Evolutionary conservation across 2,797 vertebrate genomes (phyloP), one percentile per base, ranked within the genome.

Genomic region (Darevskia nairensis): DNA sequence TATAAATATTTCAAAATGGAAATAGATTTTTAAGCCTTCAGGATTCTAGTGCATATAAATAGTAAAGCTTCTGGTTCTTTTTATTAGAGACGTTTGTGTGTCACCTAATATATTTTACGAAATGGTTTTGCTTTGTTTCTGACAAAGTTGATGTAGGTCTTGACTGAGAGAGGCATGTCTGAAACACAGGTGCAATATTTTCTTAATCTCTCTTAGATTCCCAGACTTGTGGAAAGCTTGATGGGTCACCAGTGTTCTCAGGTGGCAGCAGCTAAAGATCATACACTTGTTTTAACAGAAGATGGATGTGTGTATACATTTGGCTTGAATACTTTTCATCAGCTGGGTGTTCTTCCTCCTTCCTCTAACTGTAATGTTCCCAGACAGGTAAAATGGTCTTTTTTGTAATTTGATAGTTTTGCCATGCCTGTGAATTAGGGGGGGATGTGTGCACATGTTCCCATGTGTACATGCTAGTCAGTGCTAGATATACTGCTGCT

Each of bases 251-350:
- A 97, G 90, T 99, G 98, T 95, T 97, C 97, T 78, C 98, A 98
- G 91, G 97, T 99, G 90, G 98, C 98, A 74, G 99, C 98, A 88
- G 98, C 98, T 86, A 98, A 98, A 96, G 99, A 99, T 96, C 99
- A 99, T 95, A 99, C 99, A 0, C 97, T 99, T 94, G 98, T 99
- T 91, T 95, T 99, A 95, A 99, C 98, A 59, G 98, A 99, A 95
- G 98, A 98, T 91, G 99, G 98, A 92, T 98, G 97, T 85, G 98
- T 99, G 93, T 99, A 98, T 94, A 98, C 98, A 0, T 99, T 99
- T 96, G 99, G 99, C 88, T 97, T 99, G 88, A 99, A 99, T 96
- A 98, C 96, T 93, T 99, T 98, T 96, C 98, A 99, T 96, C 99
- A 99, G 25, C 92, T 99, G 68, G 99, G 99, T 90, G 96, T 99